Percentiles rank a stretch among this genome's conserved stretches.
Evolutionary conservation across 2,888 invertebrate genomes (phyloP).

Genomic region (Sphaerolaimus hirsutus): DNA sequence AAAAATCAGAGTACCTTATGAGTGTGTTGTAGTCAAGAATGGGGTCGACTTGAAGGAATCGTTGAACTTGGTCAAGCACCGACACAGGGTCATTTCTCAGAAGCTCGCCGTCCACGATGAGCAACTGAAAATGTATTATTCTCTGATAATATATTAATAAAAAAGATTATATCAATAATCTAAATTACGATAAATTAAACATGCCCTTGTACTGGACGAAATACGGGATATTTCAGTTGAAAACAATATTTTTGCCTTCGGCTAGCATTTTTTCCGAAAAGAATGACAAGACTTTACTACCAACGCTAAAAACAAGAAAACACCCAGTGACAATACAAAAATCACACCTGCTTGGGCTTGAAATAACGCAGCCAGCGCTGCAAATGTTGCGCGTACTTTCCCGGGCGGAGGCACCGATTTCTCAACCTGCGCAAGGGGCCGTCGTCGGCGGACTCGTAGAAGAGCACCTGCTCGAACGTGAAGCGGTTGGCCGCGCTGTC

Average conservation of each 20-base stretch:
- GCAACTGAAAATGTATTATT: constrained; percentile 38
- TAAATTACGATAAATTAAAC: too few species aligned
- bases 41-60: constrained; percentile 68
- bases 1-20: constrained; percentile 39
- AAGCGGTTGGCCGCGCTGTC: constrained; percentile 70
- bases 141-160: too few species aligned
- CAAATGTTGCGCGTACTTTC: constrained; percentile 81
- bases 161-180: too few species aligned
- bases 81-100: constrained; percentile 66
- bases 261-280: too few species aligned
- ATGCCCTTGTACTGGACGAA: too few species aligned
- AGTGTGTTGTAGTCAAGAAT: constrained; percentile 67
- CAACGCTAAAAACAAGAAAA: too few species aligned
- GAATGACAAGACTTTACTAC: too few species aligned
- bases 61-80: constrained; percentile 67
- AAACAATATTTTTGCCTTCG: too few species aligned
- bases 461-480: constrained; percentile 71
- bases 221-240: too few species aligned
- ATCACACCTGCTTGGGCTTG: constrained; percentile 45
- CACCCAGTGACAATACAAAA: too few species aligned
- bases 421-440: constrained; percentile 42
- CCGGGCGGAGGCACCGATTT: constrained; percentile 76
- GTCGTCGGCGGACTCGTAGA: constrained; percentile 49
- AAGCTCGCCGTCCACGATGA: constrained; percentile 76
- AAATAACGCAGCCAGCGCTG: constrained; percentile 83